Conservation (phyloP, 2,888 invertebrate species). For the Adelognathus sp. region DNA sequence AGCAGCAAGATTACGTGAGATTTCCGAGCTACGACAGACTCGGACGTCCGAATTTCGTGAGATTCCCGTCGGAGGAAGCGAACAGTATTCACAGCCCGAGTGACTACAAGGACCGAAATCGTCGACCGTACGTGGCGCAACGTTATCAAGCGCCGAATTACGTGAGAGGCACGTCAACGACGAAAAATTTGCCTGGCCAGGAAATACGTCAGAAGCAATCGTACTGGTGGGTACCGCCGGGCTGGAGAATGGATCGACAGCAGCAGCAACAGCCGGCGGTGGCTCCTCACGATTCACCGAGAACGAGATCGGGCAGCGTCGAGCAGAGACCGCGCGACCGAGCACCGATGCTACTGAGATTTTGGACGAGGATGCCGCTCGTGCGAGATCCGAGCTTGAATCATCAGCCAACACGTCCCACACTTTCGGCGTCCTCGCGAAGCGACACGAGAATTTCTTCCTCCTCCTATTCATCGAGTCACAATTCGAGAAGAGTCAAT, state of each 20-base stretch:
- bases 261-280: constrained; percentile 8
- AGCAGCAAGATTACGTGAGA: constrained; percentile 59
- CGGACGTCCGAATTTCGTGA: constrained; percentile 63
- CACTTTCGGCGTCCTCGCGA: background rate
- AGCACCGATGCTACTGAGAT: constrained; percentile 67
- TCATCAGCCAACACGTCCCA: constrained; percentile 50
- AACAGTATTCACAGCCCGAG: constrained; percentile 75
- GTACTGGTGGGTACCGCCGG: constrained; percentile 65
- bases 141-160: constrained; percentile 50
- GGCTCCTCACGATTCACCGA: background rate
- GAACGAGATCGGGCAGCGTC: constrained; percentile 14
- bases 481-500: constrained; percentile 47
- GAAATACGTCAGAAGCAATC: constrained; percentile 65
- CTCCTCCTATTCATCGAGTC: background rate
- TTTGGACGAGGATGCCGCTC: constrained; percentile 75
- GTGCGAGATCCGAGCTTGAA: constrained; percentile 69
- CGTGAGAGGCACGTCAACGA: background rate
- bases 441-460: background rate
- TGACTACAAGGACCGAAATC: constrained; percentile 69
- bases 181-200: background rate
- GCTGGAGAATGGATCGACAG: constrained; percentile 65
- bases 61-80: constrained; percentile 73
- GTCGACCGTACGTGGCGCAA: constrained; percentile 58
- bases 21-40: constrained; percentile 65
- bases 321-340: constrained; percentile 66